Evolutionary conservation across 2,797 vertebrate genomes (phyloP).

Genomic region (Rhincodon typus): DNA sequence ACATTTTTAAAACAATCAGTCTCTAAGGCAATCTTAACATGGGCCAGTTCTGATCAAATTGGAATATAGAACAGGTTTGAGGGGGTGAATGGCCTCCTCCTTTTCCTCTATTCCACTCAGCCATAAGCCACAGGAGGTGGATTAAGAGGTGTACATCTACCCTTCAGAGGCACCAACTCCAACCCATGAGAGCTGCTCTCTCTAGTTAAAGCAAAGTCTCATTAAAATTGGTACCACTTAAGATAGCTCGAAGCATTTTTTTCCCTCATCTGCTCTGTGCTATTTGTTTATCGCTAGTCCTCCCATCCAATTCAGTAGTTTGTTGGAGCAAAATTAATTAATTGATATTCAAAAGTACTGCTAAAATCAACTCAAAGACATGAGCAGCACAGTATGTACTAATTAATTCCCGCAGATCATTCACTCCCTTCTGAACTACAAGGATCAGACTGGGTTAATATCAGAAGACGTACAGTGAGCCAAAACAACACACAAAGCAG

Average conservation of each 20-base stretch:
- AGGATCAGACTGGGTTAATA: background rate
- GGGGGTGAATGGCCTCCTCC: background rate
- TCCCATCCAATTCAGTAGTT: background rate
- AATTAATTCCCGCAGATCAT: background rate
- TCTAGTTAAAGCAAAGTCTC: background rate
- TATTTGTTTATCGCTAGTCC: background rate
- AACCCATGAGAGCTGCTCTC: no score
- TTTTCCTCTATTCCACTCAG: background rate
- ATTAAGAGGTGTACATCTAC: no score
- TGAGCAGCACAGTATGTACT: background rate
- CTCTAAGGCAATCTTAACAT: background rate
- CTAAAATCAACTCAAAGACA: background rate
- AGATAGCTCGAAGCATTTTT: background rate
- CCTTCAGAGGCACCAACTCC: no score
- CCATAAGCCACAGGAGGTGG: no score
- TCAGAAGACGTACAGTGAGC: background rate
- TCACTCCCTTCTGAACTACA: background rate
- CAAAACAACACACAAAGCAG: background rate
- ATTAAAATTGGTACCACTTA: background rate
- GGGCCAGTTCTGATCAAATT: background rate
- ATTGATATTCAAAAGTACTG: background rate
- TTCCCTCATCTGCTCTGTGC: background rate
- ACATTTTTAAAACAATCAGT: background rate
- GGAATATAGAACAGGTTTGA: background rate
- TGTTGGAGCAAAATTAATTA: background rate